Base-by-base conservation (phyloP, 2,797 vertebrate species). In the Chelmon rostratus region DNA sequence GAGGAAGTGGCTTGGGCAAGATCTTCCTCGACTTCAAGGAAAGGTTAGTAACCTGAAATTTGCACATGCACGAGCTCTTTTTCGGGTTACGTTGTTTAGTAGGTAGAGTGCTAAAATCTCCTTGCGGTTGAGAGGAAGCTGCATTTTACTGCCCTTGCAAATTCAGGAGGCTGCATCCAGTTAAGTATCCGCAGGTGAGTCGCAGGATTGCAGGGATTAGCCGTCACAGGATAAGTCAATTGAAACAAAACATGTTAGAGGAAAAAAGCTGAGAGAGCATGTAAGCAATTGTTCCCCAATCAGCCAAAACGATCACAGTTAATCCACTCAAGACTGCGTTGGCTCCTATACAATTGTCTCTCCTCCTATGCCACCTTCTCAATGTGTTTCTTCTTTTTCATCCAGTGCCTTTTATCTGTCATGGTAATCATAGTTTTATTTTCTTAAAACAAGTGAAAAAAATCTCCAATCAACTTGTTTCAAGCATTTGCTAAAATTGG, bases 1-100 rank as follows among this genome's bases (percentile, higher is more conserved):
- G 98, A 37, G 98, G 98, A 68, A 94, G 93, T 61, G 96, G 95
- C 15, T 92, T 99, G 80, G 97, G 97, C 50, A 98, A 97, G 91
- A 98, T 97, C 89, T 99, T 99, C 88, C 94, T 99, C 3, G 98
- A 99, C 78, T 99, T 98, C 95, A 99, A 99, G 83, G 98, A 99
- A 89, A 96, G 97, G 98, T 99, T 86, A 92, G 95, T 86, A n/a
- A 81, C 37, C 38, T 42, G 2, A 9, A 23, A 52, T 38, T 1
- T 3, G 1, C 50, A 16, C 47, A 11, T 25, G 6, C 62, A n/a
- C n/a, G n/a, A n/a, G n/a, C n/a, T n/a, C n/a, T n/a, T n/a, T n/a
- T n/a, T n/a, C n/a, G n/a, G n/a, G n/a, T 5, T 19, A 16, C 50
- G 21, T 12, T 28, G 0, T 56, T 28, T 42, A 58, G 19, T 42